Evolutionary conservation across 2,113 vertebrate species (phyloP).

Genomic region (Rhombomys opimus): DNA sequence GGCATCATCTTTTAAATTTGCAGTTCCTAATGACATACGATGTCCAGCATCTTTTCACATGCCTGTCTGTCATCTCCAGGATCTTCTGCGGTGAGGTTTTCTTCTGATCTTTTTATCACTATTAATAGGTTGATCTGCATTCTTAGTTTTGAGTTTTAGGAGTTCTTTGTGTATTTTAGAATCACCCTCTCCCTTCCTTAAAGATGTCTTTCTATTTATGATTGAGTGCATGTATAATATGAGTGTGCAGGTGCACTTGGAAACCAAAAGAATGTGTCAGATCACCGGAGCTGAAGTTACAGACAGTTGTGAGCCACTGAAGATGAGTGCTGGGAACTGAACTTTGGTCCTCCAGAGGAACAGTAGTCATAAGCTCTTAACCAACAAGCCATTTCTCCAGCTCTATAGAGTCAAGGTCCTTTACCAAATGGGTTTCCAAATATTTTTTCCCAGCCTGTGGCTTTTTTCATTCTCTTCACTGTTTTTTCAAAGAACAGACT

Average conservation of each 20-base stretch:
- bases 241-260: background rate
- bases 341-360: background rate
- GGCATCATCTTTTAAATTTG: background rate
- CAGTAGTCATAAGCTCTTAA: background rate
- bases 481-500: background rate
- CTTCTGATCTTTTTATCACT: constrained; percentile 11
- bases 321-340: background rate
- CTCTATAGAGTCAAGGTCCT: background rate
- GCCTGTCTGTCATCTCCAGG: background rate
- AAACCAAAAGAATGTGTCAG: background rate
- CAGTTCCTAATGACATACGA: background rate
- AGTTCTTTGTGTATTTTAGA: background rate
- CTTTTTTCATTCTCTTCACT: background rate
- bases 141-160: constrained; percentile 30
- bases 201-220: background rate
- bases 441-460: background rate
- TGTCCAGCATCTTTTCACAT: background rate
- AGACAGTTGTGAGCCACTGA: background rate
- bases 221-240: background rate
- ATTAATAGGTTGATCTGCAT: background rate
- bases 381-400: background rate
- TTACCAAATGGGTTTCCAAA: background rate
- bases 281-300: background rate
- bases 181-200: background rate
- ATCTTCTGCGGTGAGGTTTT: background rate